Conservation (phyloP, 2,797 vertebrate genomes). For the Pantherophis vulpinus region DNA sequence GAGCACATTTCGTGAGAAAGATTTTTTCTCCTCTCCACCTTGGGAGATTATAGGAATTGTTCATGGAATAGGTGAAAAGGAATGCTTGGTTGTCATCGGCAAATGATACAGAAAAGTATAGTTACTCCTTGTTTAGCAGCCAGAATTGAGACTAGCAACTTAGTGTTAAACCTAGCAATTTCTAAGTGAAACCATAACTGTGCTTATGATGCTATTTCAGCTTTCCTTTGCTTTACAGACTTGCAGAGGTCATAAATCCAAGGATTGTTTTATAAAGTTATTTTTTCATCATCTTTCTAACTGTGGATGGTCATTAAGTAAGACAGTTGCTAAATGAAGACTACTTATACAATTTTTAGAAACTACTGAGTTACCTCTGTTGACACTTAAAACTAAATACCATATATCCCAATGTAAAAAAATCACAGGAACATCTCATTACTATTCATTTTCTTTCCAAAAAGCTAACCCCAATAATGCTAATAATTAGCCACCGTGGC, state of each 20-base stretch:
- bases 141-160: not conserved
- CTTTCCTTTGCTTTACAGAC: not conserved
- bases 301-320: not conserved
- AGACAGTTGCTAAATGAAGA: not conserved
- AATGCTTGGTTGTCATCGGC: not conserved
- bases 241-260: not conserved
- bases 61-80: not conserved
- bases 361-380: not conserved
- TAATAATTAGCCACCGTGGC: not conserved
- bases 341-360: not conserved
- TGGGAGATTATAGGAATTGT: not conserved
- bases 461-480: not conserved
- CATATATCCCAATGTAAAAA: not conserved
- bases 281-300: not conserved
- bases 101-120: not conserved
- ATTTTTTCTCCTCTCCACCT: not conserved
- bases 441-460: not conserved
- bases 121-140: not conserved
- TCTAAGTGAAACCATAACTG: not conserved
- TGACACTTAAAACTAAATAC: not conserved
- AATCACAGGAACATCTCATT: not conserved
- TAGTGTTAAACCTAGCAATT: not conserved
- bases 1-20: no score
- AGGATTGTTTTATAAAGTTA: not conserved
- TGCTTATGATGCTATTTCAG: not conserved